Evolutionary conservation across 1,140 invertebrate species (phyloP).

Genomic region (Maconellicoccus hirsutus): DNA sequence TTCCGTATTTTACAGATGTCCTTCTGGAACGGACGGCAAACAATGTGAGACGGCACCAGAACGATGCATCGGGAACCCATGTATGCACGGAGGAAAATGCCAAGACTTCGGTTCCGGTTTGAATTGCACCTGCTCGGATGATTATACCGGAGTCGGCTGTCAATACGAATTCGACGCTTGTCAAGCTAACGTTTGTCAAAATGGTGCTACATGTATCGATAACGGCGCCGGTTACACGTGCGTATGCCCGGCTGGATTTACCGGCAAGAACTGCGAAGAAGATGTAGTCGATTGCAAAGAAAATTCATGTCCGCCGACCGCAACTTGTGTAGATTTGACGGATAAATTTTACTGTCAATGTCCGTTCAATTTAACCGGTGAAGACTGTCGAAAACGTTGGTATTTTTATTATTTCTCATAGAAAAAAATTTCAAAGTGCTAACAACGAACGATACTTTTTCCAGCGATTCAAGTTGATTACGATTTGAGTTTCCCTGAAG

Average conservation of each 20-base stretch:
- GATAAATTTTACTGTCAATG: slow-evolving; percentile 90
- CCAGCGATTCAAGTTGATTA: slow-evolving; percentile 88
- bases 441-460: slow-evolving; percentile 32
- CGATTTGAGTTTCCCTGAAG: slow-evolving; percentile 87
- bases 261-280: slow-evolving; percentile 75
- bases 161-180: slow-evolving; percentile 90
- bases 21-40: slow-evolving; percentile 85
- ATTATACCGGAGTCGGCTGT: slow-evolving; percentile 78
- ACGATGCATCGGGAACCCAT: slow-evolving; percentile 88
- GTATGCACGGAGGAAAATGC: slow-evolving; percentile 87
- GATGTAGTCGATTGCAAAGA: slow-evolving; percentile 88
- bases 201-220: slow-evolving; percentile 82
- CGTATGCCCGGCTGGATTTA: slow-evolving; percentile 70
- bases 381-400: slow-evolving; percentile 88
- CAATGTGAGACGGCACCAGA: slow-evolving; percentile 90
- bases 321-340: slow-evolving; percentile 85
- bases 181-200: slow-evolving; percentile 73
- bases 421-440: no score
- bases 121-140: slow-evolving; percentile 80
- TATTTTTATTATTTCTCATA: slow-evolving; percentile 27
- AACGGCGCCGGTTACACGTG: slow-evolving; percentile 75
- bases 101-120: slow-evolving; percentile 89
- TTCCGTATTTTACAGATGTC: slow-evolving; percentile 49
- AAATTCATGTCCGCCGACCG: slow-evolving; percentile 85
- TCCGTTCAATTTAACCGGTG: slow-evolving; percentile 90